Base-by-base conservation (phyloP, 2,113 vertebrate species). In the Chitala chitala region DNA sequence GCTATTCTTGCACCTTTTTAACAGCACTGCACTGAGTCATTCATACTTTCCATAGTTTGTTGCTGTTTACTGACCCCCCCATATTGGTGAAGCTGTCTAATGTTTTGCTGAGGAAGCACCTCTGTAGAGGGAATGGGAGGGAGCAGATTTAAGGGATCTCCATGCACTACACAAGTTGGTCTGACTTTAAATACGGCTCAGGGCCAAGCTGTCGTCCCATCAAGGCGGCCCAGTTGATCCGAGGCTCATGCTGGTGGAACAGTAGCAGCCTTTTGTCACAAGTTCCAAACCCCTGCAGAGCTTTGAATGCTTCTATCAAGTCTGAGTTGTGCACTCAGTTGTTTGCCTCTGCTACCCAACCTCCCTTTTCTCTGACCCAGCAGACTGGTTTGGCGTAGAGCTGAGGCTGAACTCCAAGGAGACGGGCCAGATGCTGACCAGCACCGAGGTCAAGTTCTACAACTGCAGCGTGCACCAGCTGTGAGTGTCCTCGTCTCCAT, bases 371-470 rank as follows among this genome's bases (percentile, higher is more conserved):
- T n/a, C n/a, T n/a, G n/a, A n/a, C n/a, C n/a, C n/a, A n/a, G 76
- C 87, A 98, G 97, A 98, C 75, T 98, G 96, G 96, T 96, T 94
- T 1, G 93, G 94, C 0, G 92, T 99, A 36, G 94, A 97, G 78
- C 89, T 99, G 42, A 90, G 94, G 79, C 89, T 99, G 74, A 96
- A 94, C 78, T 98, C 96, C 1, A 94, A 84, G 84, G 97, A 98
- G 87, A 98, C 97, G 0, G 92, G 94, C 53, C 94, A 94, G 88
- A 98, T 90, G 76, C 92, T 99, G 7, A 96, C 96, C 86, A 98
- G 95, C 92, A 99, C 97, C 0, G 95, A 99, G 86, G 95, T 99
- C 88, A 97, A 94, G 83, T 99, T 99, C 87, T 99, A 96, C 93
- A 99, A 99, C 91, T 99, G 97, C 92, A 99, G 97, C 0, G 93